These are phyloP conservation scores for Arge pagana DNA, from an alignment of 2,888 invertebrate species.

Conservation along the genomic window DNA sequence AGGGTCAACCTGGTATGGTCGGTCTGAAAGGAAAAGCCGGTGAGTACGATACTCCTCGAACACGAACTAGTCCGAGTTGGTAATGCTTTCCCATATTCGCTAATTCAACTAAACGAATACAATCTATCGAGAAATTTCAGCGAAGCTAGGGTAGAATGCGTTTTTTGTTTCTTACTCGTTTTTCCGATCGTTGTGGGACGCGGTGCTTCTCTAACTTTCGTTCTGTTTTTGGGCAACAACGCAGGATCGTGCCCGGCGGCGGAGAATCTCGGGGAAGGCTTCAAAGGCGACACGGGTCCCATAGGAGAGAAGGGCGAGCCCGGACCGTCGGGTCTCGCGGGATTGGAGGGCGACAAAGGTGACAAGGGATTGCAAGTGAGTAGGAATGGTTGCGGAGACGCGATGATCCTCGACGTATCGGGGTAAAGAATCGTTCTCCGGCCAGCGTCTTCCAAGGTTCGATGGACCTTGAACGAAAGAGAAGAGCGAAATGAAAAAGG, in stretches of 20 bases:
- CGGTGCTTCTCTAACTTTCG: neutral
- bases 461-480: too few species aligned
- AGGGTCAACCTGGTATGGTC: slow-evolving; percentile 67
- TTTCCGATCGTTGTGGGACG: neutral
- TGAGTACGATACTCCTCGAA: slow-evolving; percentile 24
- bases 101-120: neutral
- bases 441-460: too few species aligned
- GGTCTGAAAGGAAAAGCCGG: slow-evolving; percentile 68
- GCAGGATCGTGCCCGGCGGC: slow-evolving; percentile 65
- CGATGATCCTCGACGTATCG: slow-evolving; percentile 45
- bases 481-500: too few species aligned
- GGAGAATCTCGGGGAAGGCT: slow-evolving; percentile 54
- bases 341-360: slow-evolving; percentile 65
- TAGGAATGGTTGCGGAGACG: slow-evolving; percentile 11
- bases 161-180: too few species aligned
- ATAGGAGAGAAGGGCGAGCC: slow-evolving; percentile 69
- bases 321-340: slow-evolving; percentile 62
- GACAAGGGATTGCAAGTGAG: slow-evolving; percentile 64
- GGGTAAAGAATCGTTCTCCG: too few species aligned
- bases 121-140: too few species aligned
- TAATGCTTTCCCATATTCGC: neutral
- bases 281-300: slow-evolving; percentile 67
- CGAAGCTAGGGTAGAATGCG: too few species aligned
- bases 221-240: too few species aligned
- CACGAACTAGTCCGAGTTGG: neutral